Evolutionary conservation across 2,888 invertebrate genomes (phyloP).

Genomic region (Meiosimyza decipiens): DNA sequence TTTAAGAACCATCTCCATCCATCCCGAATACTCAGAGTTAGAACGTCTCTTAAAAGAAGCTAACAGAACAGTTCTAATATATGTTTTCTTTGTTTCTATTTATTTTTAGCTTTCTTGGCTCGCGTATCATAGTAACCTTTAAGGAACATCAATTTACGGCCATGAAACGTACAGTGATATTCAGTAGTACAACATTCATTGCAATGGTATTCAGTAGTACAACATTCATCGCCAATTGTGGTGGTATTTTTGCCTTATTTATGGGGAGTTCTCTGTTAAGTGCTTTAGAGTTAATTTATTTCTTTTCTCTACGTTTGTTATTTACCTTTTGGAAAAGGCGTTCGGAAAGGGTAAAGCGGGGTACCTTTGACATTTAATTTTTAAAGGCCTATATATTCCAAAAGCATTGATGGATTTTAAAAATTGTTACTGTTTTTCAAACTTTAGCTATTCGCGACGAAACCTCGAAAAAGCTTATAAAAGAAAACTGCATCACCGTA

Average conservation of each 20-base stretch:
- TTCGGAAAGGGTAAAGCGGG: no score
- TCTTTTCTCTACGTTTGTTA: conserved; percentile 67
- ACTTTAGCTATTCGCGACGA: no score
- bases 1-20: no score
- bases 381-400: no score
- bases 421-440: no score
- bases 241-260: conserved; percentile 72
- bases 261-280: conserved; percentile 66
- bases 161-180: conserved; percentile 74
- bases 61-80: no score
- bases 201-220: conserved; percentile 76
- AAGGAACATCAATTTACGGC: conserved; percentile 79
- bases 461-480: no score
- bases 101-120: conserved; percentile 67
- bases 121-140: conserved; percentile 76
- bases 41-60: conserved; percentile 13
- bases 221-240: conserved; percentile 77
- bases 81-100: not conserved
- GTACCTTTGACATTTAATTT: no score
- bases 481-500: no score
- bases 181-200: conserved; percentile 75
- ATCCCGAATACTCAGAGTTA: conserved; percentile 61
- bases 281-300: conserved; percentile 70
- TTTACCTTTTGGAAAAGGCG: conserved; percentile 55
- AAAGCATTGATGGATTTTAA: no score